Conservation (phyloP, 2,888 invertebrate species). For the Cephus pulcher region DNA sequence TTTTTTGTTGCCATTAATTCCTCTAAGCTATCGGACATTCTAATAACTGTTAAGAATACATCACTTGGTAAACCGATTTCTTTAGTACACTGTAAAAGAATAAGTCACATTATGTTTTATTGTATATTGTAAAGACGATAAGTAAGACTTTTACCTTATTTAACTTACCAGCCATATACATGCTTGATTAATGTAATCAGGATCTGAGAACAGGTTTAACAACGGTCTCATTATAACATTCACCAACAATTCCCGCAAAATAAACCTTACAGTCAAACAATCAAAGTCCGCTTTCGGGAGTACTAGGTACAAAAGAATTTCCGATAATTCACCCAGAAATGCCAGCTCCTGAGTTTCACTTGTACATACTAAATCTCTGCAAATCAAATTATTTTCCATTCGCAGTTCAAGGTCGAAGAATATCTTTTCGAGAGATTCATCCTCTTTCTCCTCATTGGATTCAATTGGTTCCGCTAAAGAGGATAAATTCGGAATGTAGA, state of each 20-base stretch:
- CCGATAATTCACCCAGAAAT: constrained; percentile 84
- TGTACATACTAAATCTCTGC: constrained; percentile 84
- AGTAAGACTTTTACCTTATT: neutral
- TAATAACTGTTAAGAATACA: constrained; percentile 84
- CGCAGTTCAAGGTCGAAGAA: constrained; percentile 92
- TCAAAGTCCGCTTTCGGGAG: constrained; percentile 87
- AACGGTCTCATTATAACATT: constrained; percentile 79
- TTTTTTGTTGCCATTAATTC: constrained; percentile 86
- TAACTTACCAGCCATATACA: constrained; percentile 86
- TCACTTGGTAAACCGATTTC: constrained; percentile 84
- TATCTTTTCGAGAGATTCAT: constrained; percentile 73
- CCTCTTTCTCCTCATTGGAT: constrained; percentile 46
- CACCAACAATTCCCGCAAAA: constrained; percentile 81
- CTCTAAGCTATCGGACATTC: constrained; percentile 82
- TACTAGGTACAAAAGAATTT: constrained; percentile 84
- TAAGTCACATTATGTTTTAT: neutral
- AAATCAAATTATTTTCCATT: constrained; percentile 83
- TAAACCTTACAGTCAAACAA: constrained; percentile 82
- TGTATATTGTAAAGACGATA: constrained; percentile 5
- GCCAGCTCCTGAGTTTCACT: constrained; percentile 77
- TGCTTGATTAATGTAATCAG: constrained; percentile 91
- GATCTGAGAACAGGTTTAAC: constrained; percentile 82
- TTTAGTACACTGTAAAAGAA: constrained; percentile 77
- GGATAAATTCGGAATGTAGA: constrained; percentile 68
- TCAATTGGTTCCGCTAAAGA: constrained; percentile 57